These are phyloP conservation scores for Helicoverpa armigera DNA, from an alignment of 1,140 invertebrate genomes.

Conservation along the genomic window DNA sequence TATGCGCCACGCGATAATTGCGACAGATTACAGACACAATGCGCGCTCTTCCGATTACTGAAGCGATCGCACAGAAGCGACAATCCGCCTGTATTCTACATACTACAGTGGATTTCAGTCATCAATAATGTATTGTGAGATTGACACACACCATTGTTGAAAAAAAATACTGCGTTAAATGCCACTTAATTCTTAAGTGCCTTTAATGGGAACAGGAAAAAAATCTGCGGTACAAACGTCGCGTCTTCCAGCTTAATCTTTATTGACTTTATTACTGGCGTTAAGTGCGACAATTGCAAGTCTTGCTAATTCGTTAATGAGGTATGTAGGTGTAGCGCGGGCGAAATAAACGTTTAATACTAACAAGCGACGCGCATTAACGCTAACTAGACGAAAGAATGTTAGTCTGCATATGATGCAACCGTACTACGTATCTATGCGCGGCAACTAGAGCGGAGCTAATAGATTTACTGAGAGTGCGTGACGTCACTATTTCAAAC, in stretches of 20 bases:
- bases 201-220: constrained; percentile 2
- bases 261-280: constrained; percentile 76
- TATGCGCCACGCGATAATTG: constrained; percentile 85
- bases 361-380: constrained; percentile 75
- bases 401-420: constrained; percentile 59
- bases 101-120: background rate
- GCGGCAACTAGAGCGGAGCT: constrained; percentile 61
- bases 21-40: constrained; percentile 72
- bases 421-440: constrained; percentile 48
- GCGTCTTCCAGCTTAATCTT: constrained; percentile 62
- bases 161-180: constrained; percentile 8
- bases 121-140: background rate
- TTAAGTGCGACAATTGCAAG: constrained; percentile 76
- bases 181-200: constrained; percentile 17
- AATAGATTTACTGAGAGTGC: constrained; percentile 63
- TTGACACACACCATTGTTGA: constrained; percentile 2
- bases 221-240: constrained; percentile 52
- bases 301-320: constrained; percentile 85
- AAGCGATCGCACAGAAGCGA: background rate
- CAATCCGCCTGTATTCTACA: background rate
- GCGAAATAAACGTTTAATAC: constrained; percentile 78
- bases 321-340: constrained; percentile 84
- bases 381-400: constrained; percentile 71
- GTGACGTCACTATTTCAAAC: constrained; percentile 66
- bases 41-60: constrained; percentile 37